Evolutionary conservation across 2,113 vertebrate species (phyloP).

Genomic region (Diadophis punctatus): DNA sequence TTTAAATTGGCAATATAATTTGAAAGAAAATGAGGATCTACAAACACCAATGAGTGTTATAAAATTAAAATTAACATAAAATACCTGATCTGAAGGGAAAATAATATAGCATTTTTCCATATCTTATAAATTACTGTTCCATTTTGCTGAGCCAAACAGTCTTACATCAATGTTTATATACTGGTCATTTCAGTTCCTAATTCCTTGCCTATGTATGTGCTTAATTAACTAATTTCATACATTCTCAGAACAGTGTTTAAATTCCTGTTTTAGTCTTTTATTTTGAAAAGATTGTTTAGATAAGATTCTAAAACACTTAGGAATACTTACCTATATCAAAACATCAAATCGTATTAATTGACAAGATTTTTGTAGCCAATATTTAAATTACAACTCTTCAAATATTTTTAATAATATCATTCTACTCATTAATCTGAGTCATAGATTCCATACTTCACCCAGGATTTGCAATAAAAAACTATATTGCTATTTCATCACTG

Average conservation of each 20-base stretch:
- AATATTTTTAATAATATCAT: not conserved
- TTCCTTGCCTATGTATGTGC: not conserved
- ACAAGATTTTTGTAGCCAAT: not conserved
- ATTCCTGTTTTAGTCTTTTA: not conserved
- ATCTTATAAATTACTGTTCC: not conserved
- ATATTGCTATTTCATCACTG: not conserved
- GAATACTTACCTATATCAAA: not conserved
- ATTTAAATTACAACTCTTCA: not conserved
- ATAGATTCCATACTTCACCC: not conserved
- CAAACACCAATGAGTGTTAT: not conserved
- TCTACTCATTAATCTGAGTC: not conserved
- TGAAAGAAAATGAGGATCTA: not conserved
- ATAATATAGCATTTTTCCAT: not conserved
- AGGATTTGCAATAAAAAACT: not conserved
- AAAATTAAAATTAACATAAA: not conserved
- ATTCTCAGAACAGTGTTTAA: not conserved
- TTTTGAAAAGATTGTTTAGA: not conserved
- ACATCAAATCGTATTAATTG: not conserved
- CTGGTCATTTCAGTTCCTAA: not conserved
- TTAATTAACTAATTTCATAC: not conserved
- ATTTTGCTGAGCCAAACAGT: not conserved
- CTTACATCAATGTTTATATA: not conserved
- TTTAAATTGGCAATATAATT: not conserved
- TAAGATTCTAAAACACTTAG: not conserved
- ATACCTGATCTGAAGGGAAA: not conserved